Conservation (phyloP, 1,140 invertebrate species). For the Whitmania pigra region DNA sequence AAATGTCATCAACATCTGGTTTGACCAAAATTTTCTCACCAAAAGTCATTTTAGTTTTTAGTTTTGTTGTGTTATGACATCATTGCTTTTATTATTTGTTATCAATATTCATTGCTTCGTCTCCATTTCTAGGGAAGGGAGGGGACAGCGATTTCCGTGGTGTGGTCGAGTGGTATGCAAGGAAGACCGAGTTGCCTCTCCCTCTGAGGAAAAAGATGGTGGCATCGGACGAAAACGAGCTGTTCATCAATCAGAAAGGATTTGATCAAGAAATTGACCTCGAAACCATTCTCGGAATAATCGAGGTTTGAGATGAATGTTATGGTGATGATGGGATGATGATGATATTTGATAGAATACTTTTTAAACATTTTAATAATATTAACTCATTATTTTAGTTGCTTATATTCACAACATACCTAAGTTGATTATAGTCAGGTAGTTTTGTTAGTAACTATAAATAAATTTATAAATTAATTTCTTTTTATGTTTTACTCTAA, state of each 20-base stretch:
- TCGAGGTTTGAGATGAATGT: conserved; percentile 6
- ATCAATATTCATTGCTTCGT: not conserved
- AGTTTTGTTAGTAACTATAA: too few relatives aligned
- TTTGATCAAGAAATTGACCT: conserved; percentile 17
- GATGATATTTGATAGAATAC: too few relatives aligned
- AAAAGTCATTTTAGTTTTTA: not conserved
- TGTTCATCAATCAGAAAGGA: conserved; percentile 12
- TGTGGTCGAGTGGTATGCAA: conserved; percentile 10
- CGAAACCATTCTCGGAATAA: conserved; percentile 15
- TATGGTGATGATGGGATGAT: not conserved
- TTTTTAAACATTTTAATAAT: too few relatives aligned
- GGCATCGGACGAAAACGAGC: not conserved
- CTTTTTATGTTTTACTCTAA: too few relatives aligned
- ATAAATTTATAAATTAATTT: too few relatives aligned
- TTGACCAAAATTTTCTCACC: too few relatives aligned
- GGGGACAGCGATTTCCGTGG: conserved; percentile 1
- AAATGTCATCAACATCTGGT: too few relatives aligned
- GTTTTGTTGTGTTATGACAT: not conserved
- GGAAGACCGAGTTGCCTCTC: not conserved
- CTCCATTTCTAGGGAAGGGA: not conserved
- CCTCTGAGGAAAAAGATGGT: not conserved
- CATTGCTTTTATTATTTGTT: not conserved
- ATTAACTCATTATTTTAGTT: too few relatives aligned
- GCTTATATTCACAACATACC: too few relatives aligned
- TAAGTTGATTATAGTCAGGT: too few relatives aligned